These are phyloP conservation scores for Hypomecis punctinalis DNA, from an alignment of 2,888 invertebrate genomes.

Conservation along the genomic window DNA sequence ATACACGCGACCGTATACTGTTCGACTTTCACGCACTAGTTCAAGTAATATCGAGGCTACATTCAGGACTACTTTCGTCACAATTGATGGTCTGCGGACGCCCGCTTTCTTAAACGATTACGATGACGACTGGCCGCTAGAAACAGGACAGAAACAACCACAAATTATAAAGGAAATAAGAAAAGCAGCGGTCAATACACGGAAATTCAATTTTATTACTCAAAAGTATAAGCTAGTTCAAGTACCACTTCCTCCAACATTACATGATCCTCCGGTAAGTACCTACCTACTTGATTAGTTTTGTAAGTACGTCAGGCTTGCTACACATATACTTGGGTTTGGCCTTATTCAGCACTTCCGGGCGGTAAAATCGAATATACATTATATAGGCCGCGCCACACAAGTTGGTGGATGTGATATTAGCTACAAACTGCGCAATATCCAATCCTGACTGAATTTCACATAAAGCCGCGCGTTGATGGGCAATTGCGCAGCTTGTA, in stretches of 20 bases:
- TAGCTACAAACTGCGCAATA: no score
- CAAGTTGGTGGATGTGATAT: no score
- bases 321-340: no score
- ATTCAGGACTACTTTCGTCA: background rate
- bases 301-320: background rate
- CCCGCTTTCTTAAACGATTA: conserved; percentile 8
- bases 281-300: background rate
- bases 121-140: conserved; percentile 6
- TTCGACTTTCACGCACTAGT: background rate
- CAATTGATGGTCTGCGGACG: conserved; percentile 1
- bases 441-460: no score
- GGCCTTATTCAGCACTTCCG: no score
- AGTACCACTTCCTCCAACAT: no score
- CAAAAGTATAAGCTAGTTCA: background rate
- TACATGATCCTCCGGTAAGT: background rate
- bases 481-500: no score
- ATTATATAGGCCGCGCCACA: no score
- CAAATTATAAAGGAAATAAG: background rate
- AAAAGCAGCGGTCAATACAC: background rate
- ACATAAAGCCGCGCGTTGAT: no score
- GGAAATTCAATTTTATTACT: background rate
- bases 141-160: background rate
- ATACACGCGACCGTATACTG: conserved; percentile 8
- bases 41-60: background rate
- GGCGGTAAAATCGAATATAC: no score